These are phyloP conservation scores for Gallinago undulata DNA, from an alignment of 2,113 vertebrate genomes.

Conservation along the genomic window DNA sequence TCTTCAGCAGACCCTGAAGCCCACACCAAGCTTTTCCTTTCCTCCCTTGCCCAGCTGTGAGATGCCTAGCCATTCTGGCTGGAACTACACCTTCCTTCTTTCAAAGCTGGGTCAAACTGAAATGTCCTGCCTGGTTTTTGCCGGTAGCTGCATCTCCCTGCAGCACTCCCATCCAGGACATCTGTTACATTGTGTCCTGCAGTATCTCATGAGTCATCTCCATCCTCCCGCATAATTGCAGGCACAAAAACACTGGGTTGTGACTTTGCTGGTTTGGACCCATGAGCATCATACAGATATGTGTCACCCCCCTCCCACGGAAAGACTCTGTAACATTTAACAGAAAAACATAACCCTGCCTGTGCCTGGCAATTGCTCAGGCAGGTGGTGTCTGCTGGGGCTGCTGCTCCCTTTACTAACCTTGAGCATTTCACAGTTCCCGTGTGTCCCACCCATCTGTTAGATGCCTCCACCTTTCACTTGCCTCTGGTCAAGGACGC, in stretches of 20 bases:
- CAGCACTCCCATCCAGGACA: neutral
- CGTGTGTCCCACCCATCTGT: neutral
- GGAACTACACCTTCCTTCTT: neutral
- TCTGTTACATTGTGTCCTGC: neutral
- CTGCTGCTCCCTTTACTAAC: neutral
- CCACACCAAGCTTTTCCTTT: neutral
- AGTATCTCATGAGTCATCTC: neutral
- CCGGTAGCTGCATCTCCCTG: neutral
- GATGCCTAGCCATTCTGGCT: neutral
- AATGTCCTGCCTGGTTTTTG: neutral
- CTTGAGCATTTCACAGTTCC: neutral
- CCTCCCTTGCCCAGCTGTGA: neutral
- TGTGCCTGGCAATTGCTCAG: fast-evolving
- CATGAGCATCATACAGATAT: fast-evolving
- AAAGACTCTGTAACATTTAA: neutral
- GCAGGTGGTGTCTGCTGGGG: neutral
- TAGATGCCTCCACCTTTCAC: neutral
- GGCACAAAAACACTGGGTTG: neutral
- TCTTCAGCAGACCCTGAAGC: neutral
- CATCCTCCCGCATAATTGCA: neutral
- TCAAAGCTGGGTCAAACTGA: neutral
- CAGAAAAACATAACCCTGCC: neutral
- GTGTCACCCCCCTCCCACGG: neutral
- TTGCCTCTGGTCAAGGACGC: neutral
- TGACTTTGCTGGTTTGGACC: neutral